These are phyloP conservation scores for Corella eumyota DNA, from an alignment of 23 tunicate genomes.

Conservation along the genomic window DNA sequence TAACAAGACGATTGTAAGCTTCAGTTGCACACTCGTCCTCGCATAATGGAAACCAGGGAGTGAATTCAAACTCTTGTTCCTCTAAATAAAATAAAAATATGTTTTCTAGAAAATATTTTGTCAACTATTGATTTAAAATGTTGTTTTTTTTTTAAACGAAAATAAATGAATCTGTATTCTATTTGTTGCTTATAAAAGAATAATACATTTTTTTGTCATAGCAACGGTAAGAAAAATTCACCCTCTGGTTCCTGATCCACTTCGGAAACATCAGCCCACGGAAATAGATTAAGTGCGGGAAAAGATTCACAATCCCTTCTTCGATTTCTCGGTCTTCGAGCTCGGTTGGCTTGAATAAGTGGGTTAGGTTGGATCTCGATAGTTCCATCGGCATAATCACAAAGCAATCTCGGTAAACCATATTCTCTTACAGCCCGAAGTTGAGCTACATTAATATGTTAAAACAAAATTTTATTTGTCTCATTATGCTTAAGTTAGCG, in stretches of 20 bases:
- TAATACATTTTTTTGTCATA: too few species aligned
- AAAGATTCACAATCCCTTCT: constrained; percentile 22
- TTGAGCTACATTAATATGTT: constrained; percentile 34
- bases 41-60: constrained; percentile 29
- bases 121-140: too few species aligned
- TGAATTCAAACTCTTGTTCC: neutral
- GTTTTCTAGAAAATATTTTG: too few species aligned
- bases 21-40: too few species aligned
- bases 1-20: constrained; percentile 15
- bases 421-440: constrained; percentile 30
- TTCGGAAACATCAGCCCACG: constrained; percentile 36
- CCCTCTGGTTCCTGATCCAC: too few species aligned
- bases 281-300: constrained; percentile 8
- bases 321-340: constrained; percentile 14
- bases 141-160: too few species aligned
- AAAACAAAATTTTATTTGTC: neutral
- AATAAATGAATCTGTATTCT: too few species aligned
- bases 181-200: too few species aligned
- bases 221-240: too few species aligned
- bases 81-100: too few species aligned
- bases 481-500: too few species aligned
- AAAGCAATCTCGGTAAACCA: constrained; percentile 31
- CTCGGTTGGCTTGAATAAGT: constrained; percentile 10
- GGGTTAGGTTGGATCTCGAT: constrained; percentile 60
- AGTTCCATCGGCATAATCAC: constrained; percentile 43